Evolutionary conservation across 2,888 invertebrate species (phyloP).

Genomic region (Zaprionus obscuricornis): DNA sequence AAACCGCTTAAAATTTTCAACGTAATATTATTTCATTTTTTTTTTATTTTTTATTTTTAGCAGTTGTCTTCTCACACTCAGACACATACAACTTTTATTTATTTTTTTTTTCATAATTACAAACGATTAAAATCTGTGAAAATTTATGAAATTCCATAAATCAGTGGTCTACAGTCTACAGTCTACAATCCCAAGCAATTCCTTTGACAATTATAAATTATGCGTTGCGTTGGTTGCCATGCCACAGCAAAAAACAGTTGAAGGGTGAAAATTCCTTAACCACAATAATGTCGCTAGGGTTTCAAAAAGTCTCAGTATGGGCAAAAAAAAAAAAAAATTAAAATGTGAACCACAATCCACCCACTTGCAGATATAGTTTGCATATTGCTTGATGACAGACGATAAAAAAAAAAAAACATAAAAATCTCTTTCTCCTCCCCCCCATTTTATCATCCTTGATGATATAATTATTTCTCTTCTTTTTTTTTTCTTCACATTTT

Average conservation of each 20-base stretch:
- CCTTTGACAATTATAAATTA: constrained; percentile 78
- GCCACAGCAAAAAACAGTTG: constrained; percentile 30
- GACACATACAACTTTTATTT: not conserved
- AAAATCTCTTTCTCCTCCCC: not conserved
- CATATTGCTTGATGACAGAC: constrained; percentile 32
- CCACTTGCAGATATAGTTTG: constrained; percentile 47
- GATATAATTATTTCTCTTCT: constrained; percentile 54
- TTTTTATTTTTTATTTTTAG: constrained; percentile 22
- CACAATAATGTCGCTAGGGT: constrained; percentile 70
- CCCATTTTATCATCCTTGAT: not conserved
- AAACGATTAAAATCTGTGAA: constrained; percentile 81
- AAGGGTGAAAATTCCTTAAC: constrained; percentile 70
- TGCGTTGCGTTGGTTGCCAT: constrained; percentile 56
- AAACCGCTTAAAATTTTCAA: constrained; percentile 38
- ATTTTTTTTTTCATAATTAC: constrained; percentile 68
- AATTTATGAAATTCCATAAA: constrained; percentile 82
- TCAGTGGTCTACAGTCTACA: constrained; percentile 53
- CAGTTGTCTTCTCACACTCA: not conserved
- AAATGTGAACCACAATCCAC: constrained; percentile 17
- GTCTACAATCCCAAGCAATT: constrained; percentile 41
- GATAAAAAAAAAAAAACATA: constrained; percentile 35
- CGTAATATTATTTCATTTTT: constrained; percentile 19
- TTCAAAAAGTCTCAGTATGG: not conserved
- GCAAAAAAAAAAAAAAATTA: no score
- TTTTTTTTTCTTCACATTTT: no score